Percentiles rank a stretch among this genome's conserved stretches.
Evolutionary conservation across 2,888 invertebrate genomes (phyloP).

Genomic region (Sialis lutaria): DNA sequence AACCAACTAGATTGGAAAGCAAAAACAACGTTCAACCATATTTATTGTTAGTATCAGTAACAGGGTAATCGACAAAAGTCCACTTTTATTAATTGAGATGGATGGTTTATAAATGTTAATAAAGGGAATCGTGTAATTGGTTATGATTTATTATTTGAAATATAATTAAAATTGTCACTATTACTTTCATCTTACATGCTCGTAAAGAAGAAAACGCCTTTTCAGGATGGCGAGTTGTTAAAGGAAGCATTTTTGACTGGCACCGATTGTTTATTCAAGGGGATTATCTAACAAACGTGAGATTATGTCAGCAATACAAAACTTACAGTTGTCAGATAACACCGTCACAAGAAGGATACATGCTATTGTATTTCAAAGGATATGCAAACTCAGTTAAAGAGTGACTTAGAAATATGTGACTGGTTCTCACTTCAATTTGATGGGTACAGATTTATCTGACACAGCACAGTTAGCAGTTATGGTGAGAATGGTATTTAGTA

Average conservation of each 20-base stretch:
- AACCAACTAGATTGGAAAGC: too few species aligned
- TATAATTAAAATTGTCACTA: too few species aligned
- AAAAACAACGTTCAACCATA: too few species aligned
- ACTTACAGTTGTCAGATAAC: conserved; percentile 13
- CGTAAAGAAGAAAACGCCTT: conserved; percentile 7
- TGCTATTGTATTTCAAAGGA: too few species aligned
- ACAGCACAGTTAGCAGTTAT: conserved; percentile 10
- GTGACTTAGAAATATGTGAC: conserved; percentile 7
- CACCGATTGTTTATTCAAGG: conserved; percentile 9
- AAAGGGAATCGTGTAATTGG: too few species aligned
- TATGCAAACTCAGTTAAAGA: conserved; percentile 6
- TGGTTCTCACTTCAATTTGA: conserved; percentile 10
- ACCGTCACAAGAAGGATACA: too few species aligned
- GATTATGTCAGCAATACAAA: conserved; percentile 14
- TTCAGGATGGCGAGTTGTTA: conserved; percentile 8
- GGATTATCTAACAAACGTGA: conserved; percentile 14
- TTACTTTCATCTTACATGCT: conserved; percentile 8
- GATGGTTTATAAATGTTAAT: too few species aligned
- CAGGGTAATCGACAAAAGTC: too few species aligned
- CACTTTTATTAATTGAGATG: too few species aligned
- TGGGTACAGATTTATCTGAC: conserved; percentile 7
- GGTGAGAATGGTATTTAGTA: conserved; percentile 11
- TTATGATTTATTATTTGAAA: too few species aligned
- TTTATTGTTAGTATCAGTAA: too few species aligned
- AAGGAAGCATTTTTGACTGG: conserved; percentile 7